Conservation (phyloP, 2,113 vertebrate species). For the Chaetops frenatus region DNA sequence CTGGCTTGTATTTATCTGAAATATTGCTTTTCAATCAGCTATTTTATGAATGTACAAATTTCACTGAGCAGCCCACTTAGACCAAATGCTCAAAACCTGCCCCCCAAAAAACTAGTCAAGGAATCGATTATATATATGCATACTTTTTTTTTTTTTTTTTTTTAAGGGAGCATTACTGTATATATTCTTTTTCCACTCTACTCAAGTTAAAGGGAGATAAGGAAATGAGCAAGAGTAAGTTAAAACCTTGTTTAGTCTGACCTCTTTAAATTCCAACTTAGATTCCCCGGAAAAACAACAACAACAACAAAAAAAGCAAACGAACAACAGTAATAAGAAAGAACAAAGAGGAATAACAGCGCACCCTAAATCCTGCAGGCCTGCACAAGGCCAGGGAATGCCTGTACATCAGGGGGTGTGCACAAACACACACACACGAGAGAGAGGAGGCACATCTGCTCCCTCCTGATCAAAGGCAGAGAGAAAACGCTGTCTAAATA, state of each 20-base stretch:
- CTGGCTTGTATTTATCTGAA: conserved; percentile 94
- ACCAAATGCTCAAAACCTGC: conserved; percentile 72
- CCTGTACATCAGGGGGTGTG: not conserved
- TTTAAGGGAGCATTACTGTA: not conserved
- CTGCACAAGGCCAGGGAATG: not conserved
- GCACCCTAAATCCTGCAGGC: not conserved
- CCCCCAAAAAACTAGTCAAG: conserved; percentile 76
- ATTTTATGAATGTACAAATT: conserved; percentile 93
- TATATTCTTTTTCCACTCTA: not conserved
- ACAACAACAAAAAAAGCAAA: not conserved
- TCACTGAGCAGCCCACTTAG: conserved; percentile 86
- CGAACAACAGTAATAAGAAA: not conserved
- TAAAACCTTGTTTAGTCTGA: conserved; percentile 15
- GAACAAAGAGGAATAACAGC: conserved; percentile 7
- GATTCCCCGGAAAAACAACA: not conserved
- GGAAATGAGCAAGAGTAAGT: not conserved
- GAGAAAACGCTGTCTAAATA: not conserved
- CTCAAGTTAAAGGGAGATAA: not conserved
- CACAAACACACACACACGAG: not conserved
- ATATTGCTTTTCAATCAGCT: conserved; percentile 95
- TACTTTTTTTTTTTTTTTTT: not conserved
- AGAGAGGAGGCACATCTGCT: conserved; percentile 35
- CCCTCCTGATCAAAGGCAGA: not conserved
- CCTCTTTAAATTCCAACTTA: not conserved
- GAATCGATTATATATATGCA: conserved; percentile 64